These are phyloP conservation scores for Camponotus fellah DNA, from an alignment of 2,888 invertebrate genomes.

Conservation along the genomic window DNA sequence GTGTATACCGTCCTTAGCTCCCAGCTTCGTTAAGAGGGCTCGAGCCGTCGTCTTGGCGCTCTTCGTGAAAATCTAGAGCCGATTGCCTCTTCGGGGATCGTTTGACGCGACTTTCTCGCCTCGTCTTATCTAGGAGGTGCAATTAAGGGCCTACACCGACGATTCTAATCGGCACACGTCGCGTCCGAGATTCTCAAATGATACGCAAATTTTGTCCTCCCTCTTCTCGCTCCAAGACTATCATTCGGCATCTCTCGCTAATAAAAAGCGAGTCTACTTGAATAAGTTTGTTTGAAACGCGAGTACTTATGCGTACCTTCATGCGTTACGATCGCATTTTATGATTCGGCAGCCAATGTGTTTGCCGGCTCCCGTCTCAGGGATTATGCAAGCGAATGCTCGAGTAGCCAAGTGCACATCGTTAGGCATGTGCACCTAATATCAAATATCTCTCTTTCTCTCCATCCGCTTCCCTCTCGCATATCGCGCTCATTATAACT, in stretches of 20 bases:
- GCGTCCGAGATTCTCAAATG: constrained; percentile 18
- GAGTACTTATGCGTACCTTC: neutral
- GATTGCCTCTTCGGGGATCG: constrained; percentile 50
- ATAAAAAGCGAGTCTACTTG: neutral
- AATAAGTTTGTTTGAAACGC: constrained; percentile 1
- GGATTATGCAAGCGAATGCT: constrained; percentile 42
- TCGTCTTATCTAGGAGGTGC: constrained; percentile 34
- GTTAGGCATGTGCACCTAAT: constrained; percentile 37
- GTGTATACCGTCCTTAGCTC: constrained; percentile 62
- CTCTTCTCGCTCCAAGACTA: neutral
- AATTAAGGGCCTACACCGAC: constrained; percentile 41
- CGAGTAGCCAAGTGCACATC: constrained; percentile 29
- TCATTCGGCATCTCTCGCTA: neutral
- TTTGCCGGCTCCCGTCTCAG: constrained; percentile 23
- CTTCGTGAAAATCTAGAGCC: constrained; percentile 70
- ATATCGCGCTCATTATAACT: constrained; percentile 57
- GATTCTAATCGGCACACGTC: constrained; percentile 1
- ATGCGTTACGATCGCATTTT: constrained; percentile 45
- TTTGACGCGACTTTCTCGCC: constrained; percentile 32
- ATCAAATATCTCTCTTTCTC: constrained; percentile 18
- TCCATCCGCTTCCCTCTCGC: neutral
- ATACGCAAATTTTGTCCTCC: constrained; percentile 3
- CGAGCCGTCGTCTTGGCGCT: constrained; percentile 70
- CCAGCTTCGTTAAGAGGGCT: constrained; percentile 74
- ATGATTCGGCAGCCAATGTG: constrained; percentile 37